Base-by-base conservation (phyloP, 2,113 vertebrate genomes). In the Melospiza melodia region DNA sequence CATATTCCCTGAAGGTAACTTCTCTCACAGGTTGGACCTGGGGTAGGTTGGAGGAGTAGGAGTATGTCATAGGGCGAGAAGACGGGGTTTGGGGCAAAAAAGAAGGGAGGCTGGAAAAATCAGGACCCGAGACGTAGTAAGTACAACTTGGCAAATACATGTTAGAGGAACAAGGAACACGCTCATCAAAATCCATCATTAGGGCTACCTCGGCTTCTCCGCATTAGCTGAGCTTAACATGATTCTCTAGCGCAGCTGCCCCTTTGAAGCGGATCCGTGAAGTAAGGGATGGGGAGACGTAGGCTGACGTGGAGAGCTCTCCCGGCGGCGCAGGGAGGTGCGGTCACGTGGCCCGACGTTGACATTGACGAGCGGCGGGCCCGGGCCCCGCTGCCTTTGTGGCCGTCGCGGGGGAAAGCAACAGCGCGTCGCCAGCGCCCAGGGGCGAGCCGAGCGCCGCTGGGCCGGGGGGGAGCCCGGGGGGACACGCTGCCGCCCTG, bases 111-210 rank as follows among this genome's bases (percentile, higher is more conserved):
- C 99, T 99, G 97, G 99, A 98, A 97, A 99, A 99, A 97, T 99
- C 99, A 96, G 99, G 98, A 98, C 99, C 99, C 97, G 99, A 99
- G 97, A 99, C 99, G 98, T 99, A 99, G 98, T 99, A 99, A 97
- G 99, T 99, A 98, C 99, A 99, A 98, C 99, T 99, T 97, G 99
- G 99, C 98, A 99, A 98, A 98, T 99, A 99, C 99, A 99, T 99
- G 98, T 99, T 99, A 97, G 99, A 99, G 97, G 99, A 99, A 98
- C 99, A 99, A 97, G 99, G 98, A 97, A 99, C 98, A 97, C 99
- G 99, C 97, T 99, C 99, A 98, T 99, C 99, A 99, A 99, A 99
- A 99, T 99, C 99, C 99, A 99, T 99, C 98, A 99, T 98, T 98
- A 96, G 98, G 96, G 98, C 98, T 98, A 98, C 97, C 97, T 98